Evolutionary conservation across 2,888 invertebrate species (phyloP), one percentile per base, ranked within the genome.

Genomic region (Augochlorella aurata): DNA sequence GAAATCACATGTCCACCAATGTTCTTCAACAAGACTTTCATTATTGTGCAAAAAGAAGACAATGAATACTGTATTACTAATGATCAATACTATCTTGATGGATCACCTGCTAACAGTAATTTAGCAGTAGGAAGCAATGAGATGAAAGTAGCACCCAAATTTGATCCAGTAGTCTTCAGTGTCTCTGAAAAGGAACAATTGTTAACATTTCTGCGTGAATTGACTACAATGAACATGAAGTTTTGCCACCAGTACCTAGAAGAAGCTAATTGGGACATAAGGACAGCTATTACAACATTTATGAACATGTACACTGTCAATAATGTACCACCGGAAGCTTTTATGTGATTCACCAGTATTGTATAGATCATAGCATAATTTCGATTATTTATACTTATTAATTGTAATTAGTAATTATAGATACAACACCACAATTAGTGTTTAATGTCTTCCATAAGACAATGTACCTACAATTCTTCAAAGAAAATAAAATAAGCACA

Each of bases 21-120:
- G 77, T 87, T 90, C 47, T 93, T 93, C 67, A 90, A 90, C 65
- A 89, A 93, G 50, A 93, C 93, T 5, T 90, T 93, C 21, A 90
- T 93, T 18, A 84, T 93, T 12, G 85, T 88, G 21, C 90, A 90
- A 4, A 91, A 90, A 65, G 92, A 92, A 29, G 93, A 93, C 49
- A 89, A 92, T 70, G 93, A 93, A 81, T 93, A 91, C 79, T 90
- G 92, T 50, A 93, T 93, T 47, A 85, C 89, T 3, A 93, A 93
- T 79, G 93, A 93, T 86, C 91, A 93, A 74, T 93, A 91, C 85
- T 92, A 93, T 67, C 85, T 93, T 8, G 91, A 92, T 29, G 90
- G 92, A 82, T 87, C 86, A 58, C 87, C 89, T 4, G 38, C 83
- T n/a, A 88, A 82, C 80, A 80, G 73, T 29, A 88, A 87, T 45